phyloP scores from a whole-genome alignment of 2,888 invertebrate genomes.

The Helicoverpa assulta region DNA sequence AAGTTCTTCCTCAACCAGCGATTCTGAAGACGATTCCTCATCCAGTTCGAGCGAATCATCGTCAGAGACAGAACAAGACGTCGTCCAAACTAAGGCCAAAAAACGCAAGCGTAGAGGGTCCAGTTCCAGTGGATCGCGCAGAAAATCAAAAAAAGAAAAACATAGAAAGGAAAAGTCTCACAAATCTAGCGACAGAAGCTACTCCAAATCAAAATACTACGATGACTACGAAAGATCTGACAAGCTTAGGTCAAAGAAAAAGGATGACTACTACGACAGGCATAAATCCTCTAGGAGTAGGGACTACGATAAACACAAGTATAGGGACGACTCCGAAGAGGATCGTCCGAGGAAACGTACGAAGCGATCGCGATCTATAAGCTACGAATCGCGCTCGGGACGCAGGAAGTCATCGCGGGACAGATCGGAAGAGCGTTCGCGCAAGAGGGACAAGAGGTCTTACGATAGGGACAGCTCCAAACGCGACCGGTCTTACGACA shows the following conservation, averaged over 20 bases:
- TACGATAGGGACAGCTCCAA: conserved; percentile 76
- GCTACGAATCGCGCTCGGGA: conserved; percentile 78
- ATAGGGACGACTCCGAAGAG: conserved; percentile 83
- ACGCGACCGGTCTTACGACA: conserved; percentile 65
- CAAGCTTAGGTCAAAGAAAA: conserved; percentile 73
- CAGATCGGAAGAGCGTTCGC: conserved; percentile 74
- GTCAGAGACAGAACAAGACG: conserved; percentile 73
- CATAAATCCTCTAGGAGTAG: conserved; percentile 77
- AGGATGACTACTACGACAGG: conserved; percentile 77
- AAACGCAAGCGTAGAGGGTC: conserved; percentile 82
- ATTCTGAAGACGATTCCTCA: conserved; percentile 81
- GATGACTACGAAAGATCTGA: conserved; percentile 76
- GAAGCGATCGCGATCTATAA: conserved; percentile 80
- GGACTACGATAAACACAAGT: conserved; percentile 77
- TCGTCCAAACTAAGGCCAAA: conserved; percentile 71
- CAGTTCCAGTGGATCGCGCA: conserved; percentile 76
- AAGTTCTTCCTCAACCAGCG: conserved; percentile 81
- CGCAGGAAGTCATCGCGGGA: conserved; percentile 72
- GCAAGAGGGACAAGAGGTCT: conserved; percentile 74
- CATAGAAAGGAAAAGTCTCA: conserved; percentile 73
- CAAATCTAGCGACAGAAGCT: conserved; percentile 73
- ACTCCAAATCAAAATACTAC: conserved; percentile 73
- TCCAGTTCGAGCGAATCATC: conserved; percentile 75
- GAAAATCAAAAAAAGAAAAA: conserved; percentile 78
- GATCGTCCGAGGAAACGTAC: conserved; percentile 79